phyloP scores from a whole-genome alignment of 2,797 vertebrate species.

The Fistularia tabacaria region DNA sequence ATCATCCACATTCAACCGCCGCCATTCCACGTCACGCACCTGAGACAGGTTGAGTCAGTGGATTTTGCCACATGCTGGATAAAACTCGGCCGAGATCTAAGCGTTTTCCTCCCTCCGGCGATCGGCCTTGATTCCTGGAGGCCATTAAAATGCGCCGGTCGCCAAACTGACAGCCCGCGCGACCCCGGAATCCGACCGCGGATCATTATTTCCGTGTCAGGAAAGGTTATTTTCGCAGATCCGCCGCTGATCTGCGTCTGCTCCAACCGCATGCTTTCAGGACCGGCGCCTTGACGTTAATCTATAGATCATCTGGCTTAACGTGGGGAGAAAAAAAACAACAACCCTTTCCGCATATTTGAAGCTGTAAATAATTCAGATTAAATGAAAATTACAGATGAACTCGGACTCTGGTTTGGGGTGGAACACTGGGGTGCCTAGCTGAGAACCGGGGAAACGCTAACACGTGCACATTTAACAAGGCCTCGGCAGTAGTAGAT shows the following conservation, averaged over 20 bases:
- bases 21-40: too few species aligned
- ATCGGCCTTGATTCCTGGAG: conserved; percentile 41
- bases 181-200: conserved; percentile 48
- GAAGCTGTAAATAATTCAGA: conserved; percentile 36
- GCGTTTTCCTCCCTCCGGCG: conserved; percentile 32
- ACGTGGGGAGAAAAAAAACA: conserved; percentile 9
- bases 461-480: conserved; percentile 11
- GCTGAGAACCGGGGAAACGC: conserved; percentile 1
- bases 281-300: conserved; percentile 28
- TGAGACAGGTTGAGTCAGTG: too few species aligned
- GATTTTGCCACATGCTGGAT: too few species aligned
- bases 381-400: conserved; percentile 12
- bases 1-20: too few species aligned
- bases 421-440: conserved; percentile 9
- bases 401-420: conserved; percentile 8
- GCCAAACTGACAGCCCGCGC: conserved; percentile 44
- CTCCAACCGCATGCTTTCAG: conserved; percentile 23
- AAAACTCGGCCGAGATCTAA: conserved; percentile 26
- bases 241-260: conserved; percentile 27
- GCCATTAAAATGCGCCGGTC: conserved; percentile 61
- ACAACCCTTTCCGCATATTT: conserved; percentile 40
- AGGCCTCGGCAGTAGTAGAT: conserved; percentile 15
- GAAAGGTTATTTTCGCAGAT: conserved; percentile 50
- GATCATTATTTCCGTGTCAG: conserved; percentile 54
- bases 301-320: conserved; percentile 53